Evolutionary conservation across 1,140 invertebrate species (phyloP).

Genomic region (Lasioglossum baleicum): DNA sequence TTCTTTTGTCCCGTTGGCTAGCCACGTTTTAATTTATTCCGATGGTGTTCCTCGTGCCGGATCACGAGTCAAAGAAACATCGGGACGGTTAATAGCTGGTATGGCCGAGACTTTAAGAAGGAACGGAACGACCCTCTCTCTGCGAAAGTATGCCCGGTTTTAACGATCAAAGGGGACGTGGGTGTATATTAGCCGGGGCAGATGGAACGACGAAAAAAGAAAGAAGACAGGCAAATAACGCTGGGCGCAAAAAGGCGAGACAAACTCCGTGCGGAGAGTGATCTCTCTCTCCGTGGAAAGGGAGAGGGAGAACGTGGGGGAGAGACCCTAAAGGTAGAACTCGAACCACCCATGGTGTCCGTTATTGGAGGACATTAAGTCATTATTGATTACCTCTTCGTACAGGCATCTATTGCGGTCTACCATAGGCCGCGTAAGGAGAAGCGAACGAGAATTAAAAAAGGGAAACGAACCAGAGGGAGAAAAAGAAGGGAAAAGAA

Average conservation of each 20-base stretch:
- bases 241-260: conserved; percentile 62
- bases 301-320: conserved; percentile 5
- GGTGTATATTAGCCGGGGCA: conserved; percentile 60
- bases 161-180: conserved; percentile 66
- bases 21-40: conserved; percentile 59
- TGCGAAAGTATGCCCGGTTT: conserved; percentile 59
- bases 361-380: conserved; percentile 78
- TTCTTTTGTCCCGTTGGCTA: conserved; percentile 4
- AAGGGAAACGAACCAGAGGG: not conserved
- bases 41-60: conserved; percentile 34
- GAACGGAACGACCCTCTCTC: conserved; percentile 44
- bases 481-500: not conserved
- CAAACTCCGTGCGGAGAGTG: conserved; percentile 55
- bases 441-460: conserved; percentile 34
- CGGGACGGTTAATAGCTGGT: conserved; percentile 58
- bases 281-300: conserved; percentile 49
- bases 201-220: conserved; percentile 31
- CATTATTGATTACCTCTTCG: conserved; percentile 77
- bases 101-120: conserved; percentile 23
- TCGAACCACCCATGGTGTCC: conserved; percentile 76
- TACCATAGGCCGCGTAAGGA: conserved; percentile 59
- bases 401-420: conserved; percentile 65
- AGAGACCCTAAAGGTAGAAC: conserved; percentile 62
- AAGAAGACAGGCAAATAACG: conserved; percentile 69
- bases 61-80: conserved; percentile 60